Evolutionary conservation across 37 sponge, comb jelly and placozoan genomes (phyloP), one percentile per base, ranked within the genome.

Genomic region (Diacarnus erythraeanus): DNA sequence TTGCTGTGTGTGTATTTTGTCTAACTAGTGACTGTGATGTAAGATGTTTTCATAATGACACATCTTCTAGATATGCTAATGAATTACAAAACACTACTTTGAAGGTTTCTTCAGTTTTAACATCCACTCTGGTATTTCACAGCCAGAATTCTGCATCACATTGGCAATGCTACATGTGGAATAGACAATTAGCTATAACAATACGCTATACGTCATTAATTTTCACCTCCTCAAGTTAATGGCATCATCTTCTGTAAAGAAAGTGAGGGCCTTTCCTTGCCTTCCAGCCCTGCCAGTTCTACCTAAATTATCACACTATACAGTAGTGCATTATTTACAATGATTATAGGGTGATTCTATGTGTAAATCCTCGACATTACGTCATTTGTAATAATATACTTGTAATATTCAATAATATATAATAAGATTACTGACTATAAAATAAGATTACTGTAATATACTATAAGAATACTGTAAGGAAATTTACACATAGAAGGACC

Each of bases 251-350:
- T 98, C 94, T 0, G 99, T 98, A 74, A 95, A 98, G 75, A 98
- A 91, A 36, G 99, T 95, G 37, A 98, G 78, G 17, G 99, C 99
- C 57, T 82, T 69, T 0, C 99, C 99, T 37, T 29, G n/a, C 34
- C 91, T 80, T 21, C 99, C 99, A 56, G 99, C 99, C 27, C 99
- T 72, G 2, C 99, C 99, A 72, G 96, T 95, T 10, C 99, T 78
- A n/a, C 97, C 93, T 93, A 40, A 26, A 20, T 12, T 71, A 38
- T 22, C 41, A 59, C 21, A 15, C 42, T 17, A 33, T 31, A 72
- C 30, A 31, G 15, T 17, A 12, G 17, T 72, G 56, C 33, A 31
- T 23, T 21, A 42, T 25, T 51, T 33, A 42, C 75, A 42, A 18
- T 17, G 21, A 42, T 21, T n/a, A n/a, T n/a, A n/a, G n/a, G n/a